A percentile compares a stretch with the other conserved stretches of the same genome.
Evolutionary conservation across 2,113 vertebrate species (phyloP).

Genomic region (Mustela nigripes): DNA sequence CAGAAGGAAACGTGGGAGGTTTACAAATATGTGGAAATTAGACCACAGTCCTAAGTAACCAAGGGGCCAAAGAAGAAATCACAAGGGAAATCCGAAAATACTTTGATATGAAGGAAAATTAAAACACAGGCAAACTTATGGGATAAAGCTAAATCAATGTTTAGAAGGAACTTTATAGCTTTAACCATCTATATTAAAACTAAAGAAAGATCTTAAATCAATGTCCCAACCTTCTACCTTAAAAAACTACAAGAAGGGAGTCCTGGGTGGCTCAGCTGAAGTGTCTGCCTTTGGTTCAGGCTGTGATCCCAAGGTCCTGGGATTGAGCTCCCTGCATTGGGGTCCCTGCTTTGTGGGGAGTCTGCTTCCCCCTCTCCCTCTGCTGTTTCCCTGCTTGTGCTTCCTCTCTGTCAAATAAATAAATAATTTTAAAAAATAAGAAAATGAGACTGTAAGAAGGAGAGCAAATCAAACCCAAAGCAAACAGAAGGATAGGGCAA

Average conservation of each 20-base stretch:
- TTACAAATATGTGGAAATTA: not conserved
- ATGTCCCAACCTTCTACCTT: not conserved
- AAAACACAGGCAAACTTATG: not conserved
- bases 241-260: not conserved
- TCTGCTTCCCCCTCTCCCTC: too few species aligned
- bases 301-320: too few species aligned
- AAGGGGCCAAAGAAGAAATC: conserved; percentile 30
- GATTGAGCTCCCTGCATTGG: too few species aligned
- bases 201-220: not conserved
- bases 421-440: too few species aligned
- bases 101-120: conserved; percentile 41
- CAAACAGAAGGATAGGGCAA: not conserved
- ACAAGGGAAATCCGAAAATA: not conserved
- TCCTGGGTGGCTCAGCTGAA: too few species aligned
- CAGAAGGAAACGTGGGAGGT: not conserved
- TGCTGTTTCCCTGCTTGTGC: too few species aligned
- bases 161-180: not conserved
- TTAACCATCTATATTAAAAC: not conserved
- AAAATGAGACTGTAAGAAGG: not conserved
- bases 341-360: too few species aligned
- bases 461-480: not conserved
- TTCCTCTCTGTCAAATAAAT: too few species aligned
- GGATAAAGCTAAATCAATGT: not conserved
- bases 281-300: too few species aligned
- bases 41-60: not conserved